A percentile compares a stretch with the other conserved stretches of the same genome.
phyloP scores from a whole-genome alignment of 2,888 invertebrate genomes.

The Drosophila anomalipes region DNA sequence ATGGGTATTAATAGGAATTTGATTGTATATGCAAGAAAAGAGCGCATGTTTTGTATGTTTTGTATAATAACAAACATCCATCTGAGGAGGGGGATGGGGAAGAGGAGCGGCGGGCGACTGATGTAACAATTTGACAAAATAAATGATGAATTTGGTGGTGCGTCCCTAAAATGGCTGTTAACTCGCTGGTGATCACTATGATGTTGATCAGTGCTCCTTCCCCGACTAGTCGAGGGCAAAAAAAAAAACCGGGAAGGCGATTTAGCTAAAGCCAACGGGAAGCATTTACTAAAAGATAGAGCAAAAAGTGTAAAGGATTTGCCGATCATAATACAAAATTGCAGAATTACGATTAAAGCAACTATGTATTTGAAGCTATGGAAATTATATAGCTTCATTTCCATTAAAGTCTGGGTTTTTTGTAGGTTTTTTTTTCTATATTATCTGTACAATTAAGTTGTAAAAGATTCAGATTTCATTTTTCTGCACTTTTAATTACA shows the following conservation, averaged over 20 bases:
- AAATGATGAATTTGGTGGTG: constrained; percentile 60
- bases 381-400: background rate
- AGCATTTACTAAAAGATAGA: background rate
- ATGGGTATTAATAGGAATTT: background rate
- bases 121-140: constrained; percentile 39
- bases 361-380: background rate
- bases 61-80: constrained; percentile 28
- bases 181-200: constrained; percentile 15
- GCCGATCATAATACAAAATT: background rate
- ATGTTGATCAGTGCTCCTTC: constrained; percentile 4
- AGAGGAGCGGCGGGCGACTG: constrained; percentile 2
- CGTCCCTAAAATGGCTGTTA: constrained; percentile 25
- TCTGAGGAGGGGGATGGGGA: constrained; percentile 12
- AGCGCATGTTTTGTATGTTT: constrained; percentile 16
- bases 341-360: background rate
- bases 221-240: constrained; percentile 28
- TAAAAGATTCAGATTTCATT: background rate
- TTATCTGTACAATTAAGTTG: background rate
- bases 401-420: background rate
- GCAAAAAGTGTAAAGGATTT: background rate
- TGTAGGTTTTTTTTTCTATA: background rate
- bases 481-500: background rate
- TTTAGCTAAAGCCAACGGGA: background rate
- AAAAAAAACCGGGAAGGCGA: constrained; percentile 17
- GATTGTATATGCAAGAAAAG: background rate